Percentiles rank a stretch among this genome's conserved stretches.
Conservation (phyloP, 2,113 vertebrate species). For the Lagopus leucura region DNA sequence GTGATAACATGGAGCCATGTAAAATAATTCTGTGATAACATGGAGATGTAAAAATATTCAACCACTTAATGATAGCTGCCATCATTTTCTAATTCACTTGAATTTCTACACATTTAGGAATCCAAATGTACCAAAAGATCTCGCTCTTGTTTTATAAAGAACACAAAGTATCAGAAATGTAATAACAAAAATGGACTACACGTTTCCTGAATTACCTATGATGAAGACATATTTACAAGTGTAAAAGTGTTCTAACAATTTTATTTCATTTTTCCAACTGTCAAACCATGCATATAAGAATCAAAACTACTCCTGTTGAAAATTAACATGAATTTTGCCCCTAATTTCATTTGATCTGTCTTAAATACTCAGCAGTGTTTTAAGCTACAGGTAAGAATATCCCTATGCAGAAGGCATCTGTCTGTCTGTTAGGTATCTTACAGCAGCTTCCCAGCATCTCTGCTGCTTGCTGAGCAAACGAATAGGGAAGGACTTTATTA, state of each 20-base stretch:
- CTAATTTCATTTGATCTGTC: background rate
- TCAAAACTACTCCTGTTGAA: background rate
- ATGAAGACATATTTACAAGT: background rate
- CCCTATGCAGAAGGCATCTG: background rate
- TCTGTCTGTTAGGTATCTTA: background rate
- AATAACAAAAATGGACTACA: background rate
- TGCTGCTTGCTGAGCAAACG: conserved; percentile 8
- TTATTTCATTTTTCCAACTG: background rate
- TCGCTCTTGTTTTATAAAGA: background rate
- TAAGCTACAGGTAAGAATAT: background rate
- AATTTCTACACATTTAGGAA: background rate
- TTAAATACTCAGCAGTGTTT: background rate
- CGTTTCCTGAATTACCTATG: background rate
- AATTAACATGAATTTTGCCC: background rate
- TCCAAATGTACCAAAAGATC: fast-evolving
- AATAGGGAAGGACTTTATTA: background rate
- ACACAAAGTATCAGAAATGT: background rate
- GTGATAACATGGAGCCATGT: background rate
- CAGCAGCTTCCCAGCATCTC: background rate
- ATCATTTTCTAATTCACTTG: background rate
- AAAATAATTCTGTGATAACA: background rate
- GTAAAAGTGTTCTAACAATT: background rate
- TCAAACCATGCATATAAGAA: background rate
- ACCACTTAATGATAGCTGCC: background rate
- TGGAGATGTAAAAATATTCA: background rate